These are phyloP conservation scores for Stegodyphus dumicola DNA, from an alignment of 1,140 invertebrate genomes.

Conservation along the genomic window DNA sequence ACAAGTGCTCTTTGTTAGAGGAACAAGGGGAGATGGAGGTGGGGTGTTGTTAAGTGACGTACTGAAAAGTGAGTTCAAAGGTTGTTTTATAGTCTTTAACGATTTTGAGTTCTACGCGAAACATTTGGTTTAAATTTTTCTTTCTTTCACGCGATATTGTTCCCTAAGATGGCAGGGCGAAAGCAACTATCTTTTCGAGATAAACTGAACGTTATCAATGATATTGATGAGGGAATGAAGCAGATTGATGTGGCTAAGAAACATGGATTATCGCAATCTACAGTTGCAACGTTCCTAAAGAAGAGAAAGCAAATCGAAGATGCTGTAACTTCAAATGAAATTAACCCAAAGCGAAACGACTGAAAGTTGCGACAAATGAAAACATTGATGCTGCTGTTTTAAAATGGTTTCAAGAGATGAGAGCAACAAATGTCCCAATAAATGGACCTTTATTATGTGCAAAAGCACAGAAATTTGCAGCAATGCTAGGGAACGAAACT, in stretches of 20 bases:
- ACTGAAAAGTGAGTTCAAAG: slow-evolving; percentile 1
- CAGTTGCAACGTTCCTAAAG: too few species aligned
- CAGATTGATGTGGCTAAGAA: too few species aligned
- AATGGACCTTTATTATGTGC: background rate
- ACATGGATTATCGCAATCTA: too few species aligned
- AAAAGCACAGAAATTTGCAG: background rate
- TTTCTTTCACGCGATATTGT: too few species aligned
- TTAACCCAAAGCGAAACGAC: too few species aligned
- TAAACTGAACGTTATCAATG: too few species aligned
- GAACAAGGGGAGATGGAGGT: background rate
- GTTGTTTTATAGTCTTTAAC: background rate
- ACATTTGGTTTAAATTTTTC: too few species aligned
- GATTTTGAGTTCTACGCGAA: too few species aligned
- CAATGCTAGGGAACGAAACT: background rate
- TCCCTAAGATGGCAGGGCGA: too few species aligned
- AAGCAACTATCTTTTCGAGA: too few species aligned
- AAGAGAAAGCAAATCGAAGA: background rate
- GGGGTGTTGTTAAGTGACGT: background rate
- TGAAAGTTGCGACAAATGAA: slow-evolving; percentile 7
- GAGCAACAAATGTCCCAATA: slow-evolving; percentile 3
- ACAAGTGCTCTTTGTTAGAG: background rate
- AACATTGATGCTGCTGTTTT: slow-evolving; percentile 7
- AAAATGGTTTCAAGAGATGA: slow-evolving; percentile 4
- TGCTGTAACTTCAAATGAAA: background rate
- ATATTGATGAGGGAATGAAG: too few species aligned